Evolutionary conservation across 2,797 vertebrate genomes (phyloP), one percentile per base, ranked within the genome.

Genomic region (Gephyroberyx darwinii): DNA sequence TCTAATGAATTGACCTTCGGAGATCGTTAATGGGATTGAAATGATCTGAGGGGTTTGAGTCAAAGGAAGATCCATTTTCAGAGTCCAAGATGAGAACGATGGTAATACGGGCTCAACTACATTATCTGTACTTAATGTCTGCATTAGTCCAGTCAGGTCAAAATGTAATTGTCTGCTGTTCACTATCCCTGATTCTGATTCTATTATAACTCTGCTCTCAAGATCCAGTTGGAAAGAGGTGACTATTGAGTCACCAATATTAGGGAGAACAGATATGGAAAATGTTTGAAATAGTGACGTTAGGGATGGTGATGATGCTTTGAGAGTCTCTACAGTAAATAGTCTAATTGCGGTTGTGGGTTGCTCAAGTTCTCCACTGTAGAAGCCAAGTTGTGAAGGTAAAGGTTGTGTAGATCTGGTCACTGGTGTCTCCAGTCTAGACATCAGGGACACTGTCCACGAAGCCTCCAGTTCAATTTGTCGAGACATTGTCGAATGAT

Each of bases 381-480:
- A 63, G 33, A 65, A 22, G 8, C 1, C 45, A 30, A 39, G 5
- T 17, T 74, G 7, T 0, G 37, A 58, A 6, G 71, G 58, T 69
- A 74, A 72, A 64, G 31, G 41, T 41, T 71, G 65, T 10, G 71
- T 81, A 43, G 66, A 48, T 5, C 8, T 73, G 0, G 1, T 30
- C 50, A 8, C 0, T 4, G 65, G 19, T 17, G 68, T 47, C 2
- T 75, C 39, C 8, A 66, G 41, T 51, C 41, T 48, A 41, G 43
- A 33, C 35, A 10, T 31, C 9, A 37, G 17, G 8, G 50, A 55
- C 2, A 41, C 12, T 1, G 35, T 48, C 31, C 75, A n/a, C 0
- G 37, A 81, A 37, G 57, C 12, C 70, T 82, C 78, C 55, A 69
- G n/a, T 52, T 84, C 52, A 41, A 19, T 48, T 69, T 57, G 69